Evolutionary conservation across 2,888 invertebrate genomes (phyloP), one percentile per base, ranked within the genome.

Genomic region (Chorisops tibialis): DNA sequence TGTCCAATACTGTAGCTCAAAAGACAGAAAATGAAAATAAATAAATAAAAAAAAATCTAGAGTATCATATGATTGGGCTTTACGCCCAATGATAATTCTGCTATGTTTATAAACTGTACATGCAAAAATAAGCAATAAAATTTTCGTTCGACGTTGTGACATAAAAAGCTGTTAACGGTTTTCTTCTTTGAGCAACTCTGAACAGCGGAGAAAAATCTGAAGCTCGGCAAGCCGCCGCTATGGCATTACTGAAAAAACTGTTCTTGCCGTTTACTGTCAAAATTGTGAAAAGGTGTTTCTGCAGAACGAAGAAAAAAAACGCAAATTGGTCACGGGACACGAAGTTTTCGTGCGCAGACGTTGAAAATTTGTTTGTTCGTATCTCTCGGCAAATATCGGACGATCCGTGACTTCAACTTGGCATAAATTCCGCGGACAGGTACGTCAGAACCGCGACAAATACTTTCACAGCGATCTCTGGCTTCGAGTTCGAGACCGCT

Each of bases 271-370:
- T 16, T 16, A 9, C 43, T 43, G 43, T 43, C 43, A 43, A 43
- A 7, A n/a, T n/a, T n/a, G n/a, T n/a, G 16, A 12, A 43, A 41
- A 43, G 19, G 43, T 19, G 43, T 43, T 43, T 38, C 14, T 19
- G 21, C 18, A 11, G 7, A 22, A n/a, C n/a, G n/a, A n/a, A n/a
- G n/a, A n/a, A n/a, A n/a, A n/a, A 11, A 7, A 24, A 22, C 22
- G 14, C 14, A 48, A 24, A 48, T 11, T 48, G 48, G 48, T 48
- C 48, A 48, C 48, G 48, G 19, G 48, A 48, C 48, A 48, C 4
- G 22, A 48, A 48, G 48, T n/a, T 39, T 39, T 18, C n/a, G 21
- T 54, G 52, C 52, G 52, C 52, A 54, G 22, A 54, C 52, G 52
- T 41, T 49, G 21, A 19, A 30, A n/a, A 24, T 30, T 52, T 38